Evolutionary conservation across 2,888 invertebrate species (phyloP), one percentile per base, ranked within the genome.

Genomic region (Drosophila limbata): DNA sequence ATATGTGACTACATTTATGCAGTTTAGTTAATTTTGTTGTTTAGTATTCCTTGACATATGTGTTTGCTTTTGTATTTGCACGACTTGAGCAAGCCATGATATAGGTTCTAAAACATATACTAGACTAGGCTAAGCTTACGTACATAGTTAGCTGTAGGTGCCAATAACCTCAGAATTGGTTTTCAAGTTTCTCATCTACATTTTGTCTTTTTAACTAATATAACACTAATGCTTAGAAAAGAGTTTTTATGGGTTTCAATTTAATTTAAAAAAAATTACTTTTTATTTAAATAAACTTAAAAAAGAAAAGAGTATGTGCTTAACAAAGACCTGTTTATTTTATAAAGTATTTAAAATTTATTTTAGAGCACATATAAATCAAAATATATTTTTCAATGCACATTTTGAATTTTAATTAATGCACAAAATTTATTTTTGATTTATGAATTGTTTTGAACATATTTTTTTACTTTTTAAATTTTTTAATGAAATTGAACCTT

Each of bases 161-260:
- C 84, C 77, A 75, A 86, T 86, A 81, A 79, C 89, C 84, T 85
- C 89, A 88, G 87, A 75, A 84, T 88, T 88, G 84, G 84, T 86
- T 72, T 88, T 85, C 84, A 73, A 40, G 15, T 59, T 68, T 55
- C 11, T 37, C 15, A 33, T 25, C 39, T 28, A 53, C 19, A 21
- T 33, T 63, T 69, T 39, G 19, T 45, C 39, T 50, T 17, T 59
- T 42, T 47, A 63, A 10, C 11, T 47, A 21, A 57, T 33, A 9
- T 31, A 48, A 13, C 13, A 35, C 2, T 13, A 33, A 39, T 11
- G 28, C 0, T 39, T 31, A 15, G n/a, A 33, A 15, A 10, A 25
- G 55, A 67, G 61, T 13, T 33, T 11, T 19, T 6, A 15, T 33
- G 19, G 4, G 33, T 5, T 40, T 31, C 3, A 31, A 17, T 17